phyloP scores from a whole-genome alignment of 2,113 vertebrate species.

The Phyllostomus discolor region DNA sequence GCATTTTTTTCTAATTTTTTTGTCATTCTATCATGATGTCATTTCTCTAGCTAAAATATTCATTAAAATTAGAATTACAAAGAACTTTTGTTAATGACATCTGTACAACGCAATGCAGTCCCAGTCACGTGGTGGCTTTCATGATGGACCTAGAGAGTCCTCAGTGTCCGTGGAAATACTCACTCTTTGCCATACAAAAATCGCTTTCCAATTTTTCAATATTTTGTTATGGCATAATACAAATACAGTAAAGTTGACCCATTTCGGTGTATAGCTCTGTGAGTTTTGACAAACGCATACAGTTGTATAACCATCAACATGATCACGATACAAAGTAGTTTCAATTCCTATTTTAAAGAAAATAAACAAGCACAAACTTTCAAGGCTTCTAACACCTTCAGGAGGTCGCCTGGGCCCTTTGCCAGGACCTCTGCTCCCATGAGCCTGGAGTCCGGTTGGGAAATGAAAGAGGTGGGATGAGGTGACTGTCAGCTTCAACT shows the following conservation, averaged over 20 bases:
- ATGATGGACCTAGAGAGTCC: not conserved
- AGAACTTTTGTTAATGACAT: conserved; percentile 9
- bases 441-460: not conserved
- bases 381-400: not conserved
- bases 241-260: not conserved
- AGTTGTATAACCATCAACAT: not conserved
- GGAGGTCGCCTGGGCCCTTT: not conserved
- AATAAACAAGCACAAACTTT: not conserved
- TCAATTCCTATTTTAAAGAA: not conserved
- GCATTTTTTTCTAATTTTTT: not conserved
- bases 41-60: not conserved
- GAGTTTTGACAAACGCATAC: not conserved
- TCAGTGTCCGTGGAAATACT: not conserved
- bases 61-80: not conserved
- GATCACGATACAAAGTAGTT: not conserved
- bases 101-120: not conserved
- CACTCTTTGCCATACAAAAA: not conserved
- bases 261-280: not conserved
- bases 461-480: not conserved
- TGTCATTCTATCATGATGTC: not conserved
- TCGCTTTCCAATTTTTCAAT: not conserved
- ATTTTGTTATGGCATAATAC: not conserved
- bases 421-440: not conserved
- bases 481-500: not conserved
- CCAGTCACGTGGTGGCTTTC: not conserved